Percentiles rank a stretch among this genome's conserved stretches.
These are phyloP conservation scores for Acholoe squamosa DNA, from an alignment of 2,888 invertebrate genomes.

Conservation along the genomic window DNA sequence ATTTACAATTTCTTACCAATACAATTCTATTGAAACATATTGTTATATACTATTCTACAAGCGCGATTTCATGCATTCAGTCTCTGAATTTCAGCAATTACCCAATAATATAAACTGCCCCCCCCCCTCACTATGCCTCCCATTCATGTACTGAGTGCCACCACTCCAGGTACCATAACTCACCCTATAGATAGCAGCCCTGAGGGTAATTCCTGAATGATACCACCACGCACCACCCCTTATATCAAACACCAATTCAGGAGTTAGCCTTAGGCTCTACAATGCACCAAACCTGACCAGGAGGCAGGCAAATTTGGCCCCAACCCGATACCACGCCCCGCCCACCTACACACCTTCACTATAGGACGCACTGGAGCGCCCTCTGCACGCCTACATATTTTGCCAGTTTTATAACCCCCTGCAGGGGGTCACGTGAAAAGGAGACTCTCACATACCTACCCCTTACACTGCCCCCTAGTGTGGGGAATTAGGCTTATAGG, in stretches of 20 bases:
- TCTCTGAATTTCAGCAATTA: too few species aligned
- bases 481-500: neutral
- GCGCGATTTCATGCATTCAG: too few species aligned
- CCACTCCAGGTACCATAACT: neutral
- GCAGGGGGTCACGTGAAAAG: neutral
- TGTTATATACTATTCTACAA: too few species aligned
- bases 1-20: too few species aligned
- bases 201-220: neutral
- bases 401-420: conserved; percentile 17
- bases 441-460: neutral
- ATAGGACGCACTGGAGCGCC: neutral
- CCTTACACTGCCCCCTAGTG: neutral
- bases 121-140: neutral
- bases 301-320: too few species aligned
- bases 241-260: neutral
- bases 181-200: conserved; percentile 7
- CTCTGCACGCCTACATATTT: neutral
- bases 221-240: neutral
- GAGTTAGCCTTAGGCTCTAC: neutral
- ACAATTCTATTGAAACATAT: too few species aligned
- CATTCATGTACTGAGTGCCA: neutral
- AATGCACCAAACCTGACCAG: neutral
- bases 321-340: neutral
- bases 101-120: neutral
- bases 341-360: neutral